A percentile compares a stretch with the other conserved stretches of the same genome.
Conservation (phyloP, 2,888 invertebrate species). For the Mycalesis mineus region DNA sequence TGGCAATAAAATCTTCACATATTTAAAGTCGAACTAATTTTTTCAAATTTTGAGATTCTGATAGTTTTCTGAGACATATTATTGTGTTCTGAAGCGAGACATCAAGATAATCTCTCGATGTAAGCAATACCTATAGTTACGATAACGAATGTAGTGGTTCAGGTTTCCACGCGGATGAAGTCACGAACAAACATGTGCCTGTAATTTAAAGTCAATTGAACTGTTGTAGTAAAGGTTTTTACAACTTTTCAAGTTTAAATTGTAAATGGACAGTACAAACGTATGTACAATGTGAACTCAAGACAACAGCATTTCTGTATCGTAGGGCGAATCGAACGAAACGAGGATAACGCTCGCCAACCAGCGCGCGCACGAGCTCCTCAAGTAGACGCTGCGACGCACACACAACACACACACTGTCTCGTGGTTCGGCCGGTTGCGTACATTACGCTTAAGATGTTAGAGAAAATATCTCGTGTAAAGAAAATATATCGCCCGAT, state of each 20-base stretch:
- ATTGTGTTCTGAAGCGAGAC: no score
- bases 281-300: slow-evolving; percentile 47
- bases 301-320: slow-evolving; percentile 56
- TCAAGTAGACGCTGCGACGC: slow-evolving; percentile 84
- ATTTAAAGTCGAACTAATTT: no score
- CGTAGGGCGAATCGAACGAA: slow-evolving; percentile 90
- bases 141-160: no score
- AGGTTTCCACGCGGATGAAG: no score
- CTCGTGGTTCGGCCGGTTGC: slow-evolving; percentile 54
- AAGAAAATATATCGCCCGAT: no score
- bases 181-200: no score
- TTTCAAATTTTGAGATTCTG: no score
- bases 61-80: no score
- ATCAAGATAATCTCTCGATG: no score
- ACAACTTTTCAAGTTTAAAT: slow-evolving; percentile 13
- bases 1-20: no score
- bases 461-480: no score
- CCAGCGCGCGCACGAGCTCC: slow-evolving; percentile 96
- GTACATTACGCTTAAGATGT: neutral
- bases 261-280: slow-evolving; percentile 38
- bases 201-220: slow-evolving; percentile 15
- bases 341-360: slow-evolving; percentile 97
- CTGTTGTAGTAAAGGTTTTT: neutral
- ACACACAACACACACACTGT: slow-evolving; percentile 54
- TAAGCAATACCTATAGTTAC: no score